Base-by-base conservation (phyloP, 2,113 vertebrate species). In the Oreochromis tanganicae region DNA sequence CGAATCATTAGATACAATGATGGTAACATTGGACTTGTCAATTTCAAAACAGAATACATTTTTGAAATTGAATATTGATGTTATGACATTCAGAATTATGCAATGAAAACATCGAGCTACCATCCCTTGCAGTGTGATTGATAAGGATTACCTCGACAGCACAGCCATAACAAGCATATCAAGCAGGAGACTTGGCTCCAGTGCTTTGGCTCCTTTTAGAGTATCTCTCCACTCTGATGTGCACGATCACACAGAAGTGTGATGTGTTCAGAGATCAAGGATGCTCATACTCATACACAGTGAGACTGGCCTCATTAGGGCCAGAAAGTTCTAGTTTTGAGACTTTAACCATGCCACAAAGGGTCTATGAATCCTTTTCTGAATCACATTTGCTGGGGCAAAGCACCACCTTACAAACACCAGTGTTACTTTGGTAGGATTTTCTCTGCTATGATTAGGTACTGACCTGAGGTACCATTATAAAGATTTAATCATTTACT, bases 291-390 rank as follows among this genome's bases (percentile, higher is more conserved):
- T 81, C 73, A 41, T 59, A 24, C 24, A 34, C 66, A 79, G 89
- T 81, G 61, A 88, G 85, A 89, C 79, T 54, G 38, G 84, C 89
- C 94, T 95, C 90, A 93, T 93, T 95, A 95, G 27, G 89, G 55
- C 87, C 83, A 89, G 83, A 93, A 92, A 91, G 81, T 90, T 93
- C 29, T 80, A 43, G 81, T 87, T 89, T 80, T 59, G 66, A 89
- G 89, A 90, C 82, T 93, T 89, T 87, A 85, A 88, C 73, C 80
- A 52, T 73, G 85, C 52, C 89, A 85, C 90, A 85, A 79, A 90
- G 63, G 8, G 19, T 84, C 43, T 34, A 17, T 66, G 83, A 80
- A 83, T 80, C 85, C 52, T 84, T 52, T 82, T 43, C 66, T 86
- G 73, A 87, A 84, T 90, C 46, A 56, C 41, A 68, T 82, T 46